A percentile compares a stretch with the other conserved stretches of the same genome.
These are phyloP conservation scores for Premnoplex brunnescens DNA, from an alignment of 2,797 vertebrate species.

Conservation along the genomic window DNA sequence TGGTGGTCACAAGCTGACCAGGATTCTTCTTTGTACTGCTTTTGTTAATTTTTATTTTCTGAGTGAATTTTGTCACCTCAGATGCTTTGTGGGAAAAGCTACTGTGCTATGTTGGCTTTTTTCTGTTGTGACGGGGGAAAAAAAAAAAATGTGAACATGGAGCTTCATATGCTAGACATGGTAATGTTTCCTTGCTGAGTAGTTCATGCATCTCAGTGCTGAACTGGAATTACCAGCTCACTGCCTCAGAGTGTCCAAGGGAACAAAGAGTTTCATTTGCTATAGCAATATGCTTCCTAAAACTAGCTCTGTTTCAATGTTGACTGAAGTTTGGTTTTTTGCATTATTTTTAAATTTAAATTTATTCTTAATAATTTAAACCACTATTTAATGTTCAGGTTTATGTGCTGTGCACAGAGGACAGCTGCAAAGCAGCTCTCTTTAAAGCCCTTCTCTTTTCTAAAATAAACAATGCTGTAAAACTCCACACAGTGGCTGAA, in stretches of 20 bases:
- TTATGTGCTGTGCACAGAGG: constrained; percentile 41
- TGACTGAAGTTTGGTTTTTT: constrained; percentile 1
- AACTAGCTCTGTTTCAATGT: neutral
- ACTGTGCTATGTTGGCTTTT: neutral
- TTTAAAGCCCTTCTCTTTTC: constrained; percentile 9
- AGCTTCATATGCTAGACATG: neutral
- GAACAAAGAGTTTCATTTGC: neutral
- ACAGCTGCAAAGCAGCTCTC: constrained; percentile 33
- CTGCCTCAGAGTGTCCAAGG: neutral
- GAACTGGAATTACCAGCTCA: neutral
- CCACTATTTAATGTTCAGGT: constrained; percentile 55
- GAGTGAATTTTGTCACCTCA: constrained; percentile 8
- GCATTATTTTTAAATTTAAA: constrained; percentile 3
- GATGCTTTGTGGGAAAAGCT: neutral
- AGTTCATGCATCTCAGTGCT: neutral
- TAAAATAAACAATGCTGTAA: constrained; percentile 39
- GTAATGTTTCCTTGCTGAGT: neutral
- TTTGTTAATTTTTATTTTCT: constrained; percentile 27
- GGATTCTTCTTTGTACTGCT: constrained; percentile 32
- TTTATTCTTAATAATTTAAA: constrained; percentile 54
- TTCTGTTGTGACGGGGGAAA: neutral
- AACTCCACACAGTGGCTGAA: constrained; percentile 3
- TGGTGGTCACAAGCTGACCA: neutral
- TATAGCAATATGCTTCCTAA: constrained; percentile 2
- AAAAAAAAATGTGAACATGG: neutral